Conservation (phyloP, 2,888 invertebrate genomes). For the Aleiodes alternator region DNA sequence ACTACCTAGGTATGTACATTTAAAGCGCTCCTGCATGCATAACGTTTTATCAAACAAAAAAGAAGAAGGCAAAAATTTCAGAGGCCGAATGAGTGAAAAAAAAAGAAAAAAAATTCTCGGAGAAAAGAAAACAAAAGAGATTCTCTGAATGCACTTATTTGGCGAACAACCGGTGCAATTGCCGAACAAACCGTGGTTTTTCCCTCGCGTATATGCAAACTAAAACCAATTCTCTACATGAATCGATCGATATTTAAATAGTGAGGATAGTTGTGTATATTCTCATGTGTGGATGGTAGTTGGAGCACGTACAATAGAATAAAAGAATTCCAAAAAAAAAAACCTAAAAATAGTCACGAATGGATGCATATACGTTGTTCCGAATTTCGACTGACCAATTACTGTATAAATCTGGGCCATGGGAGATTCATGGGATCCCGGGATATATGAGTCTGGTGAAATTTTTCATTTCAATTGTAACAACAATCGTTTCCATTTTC, state of each 20-base stretch:
- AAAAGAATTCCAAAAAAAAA: background rate
- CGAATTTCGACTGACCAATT: slow-evolving; percentile 15
- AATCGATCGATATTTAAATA: slow-evolving; percentile 17
- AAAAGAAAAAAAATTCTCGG: background rate
- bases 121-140: background rate
- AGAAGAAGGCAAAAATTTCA: background rate
- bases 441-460: no score
- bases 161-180: slow-evolving; percentile 12
- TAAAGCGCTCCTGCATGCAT: background rate
- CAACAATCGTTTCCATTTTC: no score
- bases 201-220: slow-evolving; percentile 1
- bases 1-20: slow-evolving; percentile 18
- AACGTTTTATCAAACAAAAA: slow-evolving; percentile 2
- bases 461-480: no score
- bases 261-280: slow-evolving; percentile 1
- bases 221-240: background rate
- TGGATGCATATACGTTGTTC: background rate
- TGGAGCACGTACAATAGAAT: slow-evolving; percentile 10
- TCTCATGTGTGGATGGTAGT: background rate
- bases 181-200: slow-evolving; percentile 3
- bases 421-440: background rate
- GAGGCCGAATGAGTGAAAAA: background rate
- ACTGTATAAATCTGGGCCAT: slow-evolving; percentile 5
- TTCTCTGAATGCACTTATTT: slow-evolving; percentile 2
- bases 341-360: no score